Evolutionary conservation across 1,140 invertebrate genomes (phyloP).

Genomic region (Zophobas atratus): DNA sequence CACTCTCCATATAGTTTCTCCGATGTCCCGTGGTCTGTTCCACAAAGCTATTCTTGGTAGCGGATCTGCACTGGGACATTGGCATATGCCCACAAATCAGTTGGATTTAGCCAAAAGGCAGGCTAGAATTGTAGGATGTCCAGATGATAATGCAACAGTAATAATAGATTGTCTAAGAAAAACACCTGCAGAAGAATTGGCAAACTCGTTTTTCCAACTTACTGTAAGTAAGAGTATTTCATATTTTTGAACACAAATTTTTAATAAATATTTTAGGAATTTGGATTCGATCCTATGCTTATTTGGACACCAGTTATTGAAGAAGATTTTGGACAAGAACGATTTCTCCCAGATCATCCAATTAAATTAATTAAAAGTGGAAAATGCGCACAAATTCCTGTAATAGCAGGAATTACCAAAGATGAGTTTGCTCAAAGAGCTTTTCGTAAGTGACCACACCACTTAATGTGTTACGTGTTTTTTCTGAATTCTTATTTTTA

Average conservation of each 20-base stretch:
- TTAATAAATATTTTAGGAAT: conserved; percentile 58
- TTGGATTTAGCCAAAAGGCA: conserved; percentile 77
- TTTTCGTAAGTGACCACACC: conserved; percentile 66
- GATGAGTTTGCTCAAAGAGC: conserved; percentile 76
- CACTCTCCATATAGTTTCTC: conserved; percentile 79
- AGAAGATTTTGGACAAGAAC: conserved; percentile 76
- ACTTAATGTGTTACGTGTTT: neutral
- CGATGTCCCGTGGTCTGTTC: conserved; percentile 79
- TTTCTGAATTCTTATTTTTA: conserved; percentile 9
- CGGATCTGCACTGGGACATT: conserved; percentile 77
- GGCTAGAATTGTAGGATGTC: conserved; percentile 78
- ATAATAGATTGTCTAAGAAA: too few species aligned
- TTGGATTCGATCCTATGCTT: conserved; percentile 66
- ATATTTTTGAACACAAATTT: conserved; percentile 56
- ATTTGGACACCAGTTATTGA: conserved; percentile 80
- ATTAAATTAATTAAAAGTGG: conserved; percentile 71
- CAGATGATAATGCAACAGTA: conserved; percentile 59
- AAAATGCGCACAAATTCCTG: conserved; percentile 75
- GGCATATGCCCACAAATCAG: conserved; percentile 71
- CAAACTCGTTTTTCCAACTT: conserved; percentile 68
- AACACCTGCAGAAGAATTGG: conserved; percentile 65
- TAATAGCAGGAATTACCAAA: conserved; percentile 76
- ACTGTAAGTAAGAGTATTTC: conserved; percentile 62
- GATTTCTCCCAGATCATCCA: conserved; percentile 76
- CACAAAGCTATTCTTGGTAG: conserved; percentile 81